A percentile compares a stretch with the other conserved stretches of the same genome.
These are phyloP conservation scores for Habrosyne pyritoides DNA, from an alignment of 2,888 invertebrate genomes.

Conservation along the genomic window DNA sequence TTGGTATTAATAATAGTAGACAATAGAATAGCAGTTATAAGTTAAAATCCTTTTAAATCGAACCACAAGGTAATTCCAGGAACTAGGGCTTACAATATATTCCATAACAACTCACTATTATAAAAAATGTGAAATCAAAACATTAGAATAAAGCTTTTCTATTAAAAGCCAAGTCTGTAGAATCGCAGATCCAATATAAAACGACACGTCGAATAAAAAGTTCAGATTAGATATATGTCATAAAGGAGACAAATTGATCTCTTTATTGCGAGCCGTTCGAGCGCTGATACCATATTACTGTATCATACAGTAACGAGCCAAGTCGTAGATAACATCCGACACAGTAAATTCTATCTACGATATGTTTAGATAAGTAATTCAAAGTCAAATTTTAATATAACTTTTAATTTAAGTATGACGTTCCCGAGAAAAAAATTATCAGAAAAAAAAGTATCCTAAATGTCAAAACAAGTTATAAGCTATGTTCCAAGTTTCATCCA, in stretches of 20 bases:
- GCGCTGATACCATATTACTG: constrained; percentile 6
- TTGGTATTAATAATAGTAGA: too few relatives aligned
- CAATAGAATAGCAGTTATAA: too few relatives aligned
- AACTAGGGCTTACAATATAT: too few relatives aligned
- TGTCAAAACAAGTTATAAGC: too few relatives aligned
- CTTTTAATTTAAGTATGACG: too few relatives aligned
- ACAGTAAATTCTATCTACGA: neutral
- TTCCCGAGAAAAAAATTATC: too few relatives aligned
- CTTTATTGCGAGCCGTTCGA: constrained; percentile 17
- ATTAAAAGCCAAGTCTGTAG: neutral
- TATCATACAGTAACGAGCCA: neutral
- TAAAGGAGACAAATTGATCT: constrained; percentile 23
- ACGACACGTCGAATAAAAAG: neutral
- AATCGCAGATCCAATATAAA: constrained; percentile 4
- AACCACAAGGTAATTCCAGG: too few relatives aligned
- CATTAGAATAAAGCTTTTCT: neutral
- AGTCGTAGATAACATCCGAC: neutral
- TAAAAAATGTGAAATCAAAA: neutral
- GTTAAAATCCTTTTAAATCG: too few relatives aligned
- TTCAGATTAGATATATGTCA: constrained; percentile 10
- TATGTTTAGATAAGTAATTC: neutral
- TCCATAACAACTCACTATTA: too few relatives aligned
- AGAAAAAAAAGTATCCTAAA: too few relatives aligned
- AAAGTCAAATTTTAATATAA: neutral
- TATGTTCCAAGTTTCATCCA: too few relatives aligned